These are phyloP conservation scores for Drosophila nigrodunni DNA, from an alignment of 1,140 invertebrate genomes.

Conservation along the genomic window DNA sequence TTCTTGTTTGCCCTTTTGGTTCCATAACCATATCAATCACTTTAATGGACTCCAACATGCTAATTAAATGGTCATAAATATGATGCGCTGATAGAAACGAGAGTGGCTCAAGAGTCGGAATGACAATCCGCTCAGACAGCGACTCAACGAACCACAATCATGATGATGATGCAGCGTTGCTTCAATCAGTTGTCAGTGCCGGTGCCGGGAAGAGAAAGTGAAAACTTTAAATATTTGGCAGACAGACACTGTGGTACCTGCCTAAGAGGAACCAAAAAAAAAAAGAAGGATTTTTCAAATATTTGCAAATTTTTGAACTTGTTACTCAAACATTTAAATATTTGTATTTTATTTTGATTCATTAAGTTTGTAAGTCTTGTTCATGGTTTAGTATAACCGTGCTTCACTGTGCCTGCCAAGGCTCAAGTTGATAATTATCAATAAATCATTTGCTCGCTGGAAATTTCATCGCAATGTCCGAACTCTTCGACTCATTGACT, in stretches of 20 bases:
- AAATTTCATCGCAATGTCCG: conserved; percentile 19
- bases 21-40: conserved; percentile 51
- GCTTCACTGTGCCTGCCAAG: conserved; percentile 32
- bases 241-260: conserved; percentile 3
- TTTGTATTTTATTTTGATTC: neutral
- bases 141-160: conserved; percentile 32
- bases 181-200: conserved; percentile 25
- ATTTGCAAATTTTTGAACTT: too few species aligned
- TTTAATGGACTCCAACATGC: conserved; percentile 56
- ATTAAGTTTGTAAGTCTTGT: neutral
- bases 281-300: too few species aligned
- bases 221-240: conserved; percentile 6
- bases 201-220: conserved; percentile 5
- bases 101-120: neutral
- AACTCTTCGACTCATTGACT: conserved; percentile 57
- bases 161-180: conserved; percentile 32
- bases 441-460: conserved; percentile 59
- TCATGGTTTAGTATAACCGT: neutral
- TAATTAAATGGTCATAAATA: conserved; percentile 63
- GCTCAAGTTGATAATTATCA: conserved; percentile 42
- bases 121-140: neutral
- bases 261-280: neutral
- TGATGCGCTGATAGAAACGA: conserved; percentile 39
- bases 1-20: conserved; percentile 19
- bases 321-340: too few species aligned